Base-by-base conservation (phyloP, 2,888 invertebrate species). In the Ornithoptera priamus region DNA sequence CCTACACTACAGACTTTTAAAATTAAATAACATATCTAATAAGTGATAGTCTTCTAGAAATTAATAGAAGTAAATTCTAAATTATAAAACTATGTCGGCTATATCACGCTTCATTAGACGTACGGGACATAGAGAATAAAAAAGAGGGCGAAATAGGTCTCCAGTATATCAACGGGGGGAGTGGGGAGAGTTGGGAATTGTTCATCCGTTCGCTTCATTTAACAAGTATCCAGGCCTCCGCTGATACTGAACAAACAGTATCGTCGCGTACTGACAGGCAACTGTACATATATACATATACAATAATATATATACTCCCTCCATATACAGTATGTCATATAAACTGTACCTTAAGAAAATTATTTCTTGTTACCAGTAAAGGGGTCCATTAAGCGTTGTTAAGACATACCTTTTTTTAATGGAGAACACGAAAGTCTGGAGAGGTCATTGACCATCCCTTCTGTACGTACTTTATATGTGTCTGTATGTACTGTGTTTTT, bases 391-490 rank as follows among this genome's bases (percentile, higher is more conserved):
- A 68, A 64, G 18, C 12, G 39, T 68, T 42, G 65, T 65, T 69
- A 65, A 69, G 42, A 42, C 17, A 56, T 50, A 56, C 67, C 67
- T 39, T 46, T 67, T 65, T 56, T 18, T 56, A 56, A 53, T 39
- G 15, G 18, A 6, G 46, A 50, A 64, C 18, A 72, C 61, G 61
- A 50, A 53, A 69, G 65, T 67, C n/a, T 69, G 62, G 57, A 66
- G 65, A 65, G 72, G 71, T 67, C 71, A 72, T 66, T 71, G 75
- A 72, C 75, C 62, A 67, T 69, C 1, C 15, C 67, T 62, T 69
- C 76, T 30, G 30, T 30, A 30, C 30, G 30, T 30, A 30, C 30
- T 30, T 30, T 30, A 30, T 30, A 1, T 22, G 22, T 22, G 1
- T 69, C 76, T 30, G 30, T 30, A 30, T 5, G 30, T 30, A 30